Base-by-base conservation (phyloP, 2,888 invertebrate species). In the Biston stratarius region DNA sequence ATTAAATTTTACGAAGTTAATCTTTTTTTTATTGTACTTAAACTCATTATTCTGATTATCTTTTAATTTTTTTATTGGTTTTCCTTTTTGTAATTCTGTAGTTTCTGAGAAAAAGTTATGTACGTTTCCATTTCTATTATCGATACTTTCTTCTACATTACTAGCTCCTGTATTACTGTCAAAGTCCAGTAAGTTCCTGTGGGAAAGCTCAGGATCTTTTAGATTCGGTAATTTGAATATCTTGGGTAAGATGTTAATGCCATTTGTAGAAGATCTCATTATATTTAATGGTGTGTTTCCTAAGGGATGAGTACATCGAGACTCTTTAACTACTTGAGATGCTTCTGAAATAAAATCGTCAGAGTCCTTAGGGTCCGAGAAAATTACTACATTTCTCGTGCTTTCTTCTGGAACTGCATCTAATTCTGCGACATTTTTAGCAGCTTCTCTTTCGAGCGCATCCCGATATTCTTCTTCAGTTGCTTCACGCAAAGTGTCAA, bases 401-500 rank as follows among this genome's bases (percentile, higher is more conserved):
- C 80, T 81, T 74, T 85, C 83, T 57, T 82, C 82, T 5, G 84
- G 77, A 1, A 71, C 52, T 9, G 78, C 71, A 24, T 89, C 87
- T 33, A 71, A n/a, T 44, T 83, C 81, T 24, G 74, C 69, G 15
- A 71, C 77, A 67, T 74, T 77, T 69, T 87, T 86, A 0, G 86
- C 86, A 34, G 89, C 90, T 42, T 93, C 92, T 73, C 92, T 86
- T 9, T 83, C 87, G 34, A 92, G 75, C 0, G 93, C 94, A 10
- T 92, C 89, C 71, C 82, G 72, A 59, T 91, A 92, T 72, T 92
- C 92, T 72, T 91, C 88, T 49, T 93, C 90, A 0, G 92, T 92
- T 8, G 84, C 93, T 75, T 90, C 85, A 11, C 85, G 84, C 47
- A 94, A 73, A 1, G 93, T 92, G 72, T 92, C 83, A 24, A 94